Percentiles rank a stretch among this genome's conserved stretches.
Evolutionary conservation across 2,113 vertebrate genomes (phyloP).

Genomic region (Garra rufa): DNA sequence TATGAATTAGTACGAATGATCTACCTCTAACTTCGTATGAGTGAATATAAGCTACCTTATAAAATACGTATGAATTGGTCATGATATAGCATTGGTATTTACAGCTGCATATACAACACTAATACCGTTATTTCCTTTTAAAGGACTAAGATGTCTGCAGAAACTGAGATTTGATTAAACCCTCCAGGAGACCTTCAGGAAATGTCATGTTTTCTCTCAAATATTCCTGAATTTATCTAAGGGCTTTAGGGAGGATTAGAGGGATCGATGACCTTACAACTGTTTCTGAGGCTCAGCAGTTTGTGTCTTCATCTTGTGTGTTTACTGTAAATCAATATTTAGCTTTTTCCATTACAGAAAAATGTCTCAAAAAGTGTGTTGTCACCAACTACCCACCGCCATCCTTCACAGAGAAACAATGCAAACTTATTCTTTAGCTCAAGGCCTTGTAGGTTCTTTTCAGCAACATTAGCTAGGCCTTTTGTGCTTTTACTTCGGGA

Average conservation of each 20-base stretch:
- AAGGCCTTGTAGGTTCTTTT: background rate
- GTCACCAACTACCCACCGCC: background rate
- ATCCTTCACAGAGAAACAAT: background rate
- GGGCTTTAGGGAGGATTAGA: slow-evolving; percentile 4
- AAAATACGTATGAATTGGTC: too few species aligned
- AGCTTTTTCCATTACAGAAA: background rate
- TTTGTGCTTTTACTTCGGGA: background rate
- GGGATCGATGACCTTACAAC: slow-evolving; percentile 29
- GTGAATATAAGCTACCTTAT: too few species aligned
- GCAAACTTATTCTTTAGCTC: background rate
- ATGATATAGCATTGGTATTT: background rate
- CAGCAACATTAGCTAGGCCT: background rate
- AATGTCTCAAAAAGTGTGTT: background rate
- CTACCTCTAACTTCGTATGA: too few species aligned
- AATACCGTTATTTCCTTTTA: background rate
- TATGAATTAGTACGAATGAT: too few species aligned
- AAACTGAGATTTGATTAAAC: slow-evolving; percentile 60
- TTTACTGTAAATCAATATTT: slow-evolving; percentile 40
- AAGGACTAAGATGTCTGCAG: background rate
- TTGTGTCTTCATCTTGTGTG: slow-evolving; percentile 3
- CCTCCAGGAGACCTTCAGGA: slow-evolving; percentile 11
- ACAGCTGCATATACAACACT: background rate
- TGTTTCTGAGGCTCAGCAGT: slow-evolving; percentile 4
- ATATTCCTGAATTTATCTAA: slow-evolving; percentile 29
- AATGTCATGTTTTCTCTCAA: slow-evolving; percentile 14